Percentiles rank a stretch among this genome's conserved stretches.
These are phyloP conservation scores for Luidia sarsii DNA, from an alignment of 53 echinoderm and acorn worm species.

Conservation along the genomic window DNA sequence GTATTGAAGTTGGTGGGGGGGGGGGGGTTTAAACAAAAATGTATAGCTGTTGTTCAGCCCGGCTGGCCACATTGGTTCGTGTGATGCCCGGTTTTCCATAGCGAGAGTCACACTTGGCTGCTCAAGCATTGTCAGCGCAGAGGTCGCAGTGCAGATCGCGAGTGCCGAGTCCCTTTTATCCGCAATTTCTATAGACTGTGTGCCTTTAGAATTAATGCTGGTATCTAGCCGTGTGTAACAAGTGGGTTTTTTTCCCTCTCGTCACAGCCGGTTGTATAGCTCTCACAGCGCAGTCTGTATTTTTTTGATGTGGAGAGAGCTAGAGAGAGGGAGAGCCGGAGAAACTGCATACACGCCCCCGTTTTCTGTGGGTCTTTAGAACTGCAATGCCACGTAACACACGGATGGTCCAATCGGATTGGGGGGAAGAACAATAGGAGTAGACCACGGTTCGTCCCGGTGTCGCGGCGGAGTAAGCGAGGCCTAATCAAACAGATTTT, in stretches of 20 bases:
- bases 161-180: slow-evolving; percentile 15
- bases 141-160: slow-evolving; percentile 12
- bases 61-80: slow-evolving; percentile 8
- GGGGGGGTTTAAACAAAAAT: slow-evolving; percentile 30
- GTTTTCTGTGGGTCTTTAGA: slow-evolving; percentile 30
- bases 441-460: slow-evolving; percentile 15
- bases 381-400: slow-evolving; percentile 48
- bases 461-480: neutral
- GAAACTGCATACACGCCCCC: slow-evolving; percentile 42
- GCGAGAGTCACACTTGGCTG: slow-evolving; percentile 38
- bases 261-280: no score
- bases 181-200: slow-evolving; percentile 40
- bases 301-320: no score
- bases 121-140: slow-evolving; percentile 29
- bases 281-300: no score
- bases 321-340: neutral
- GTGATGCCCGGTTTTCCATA: slow-evolving; percentile 34
- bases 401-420: slow-evolving; percentile 51
- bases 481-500: slow-evolving; percentile 48
- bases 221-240: slow-evolving; percentile 30
- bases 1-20: no score
- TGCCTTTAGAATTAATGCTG: slow-evolving; percentile 48
- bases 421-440: slow-evolving; percentile 34
- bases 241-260: slow-evolving; percentile 23
- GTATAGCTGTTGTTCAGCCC: slow-evolving; percentile 48